Evolutionary conservation across 2,888 invertebrate species (phyloP).

Genomic region (Xestia c-nigrum): DNA sequence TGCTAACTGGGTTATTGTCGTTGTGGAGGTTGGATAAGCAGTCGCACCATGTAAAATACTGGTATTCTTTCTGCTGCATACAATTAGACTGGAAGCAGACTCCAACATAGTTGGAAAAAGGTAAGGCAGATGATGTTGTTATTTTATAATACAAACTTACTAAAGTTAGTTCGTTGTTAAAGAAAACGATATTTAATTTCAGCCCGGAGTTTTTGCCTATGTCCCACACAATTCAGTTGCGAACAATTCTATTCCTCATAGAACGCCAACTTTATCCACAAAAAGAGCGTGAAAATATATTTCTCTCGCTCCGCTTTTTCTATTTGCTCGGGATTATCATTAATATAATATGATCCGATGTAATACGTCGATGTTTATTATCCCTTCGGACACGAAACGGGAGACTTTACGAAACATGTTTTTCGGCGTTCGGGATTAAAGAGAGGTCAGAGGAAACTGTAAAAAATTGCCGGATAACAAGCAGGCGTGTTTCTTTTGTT

Average conservation of each 20-base stretch:
- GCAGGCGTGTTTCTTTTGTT: conserved; percentile 42
- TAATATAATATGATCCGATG: conserved; percentile 40
- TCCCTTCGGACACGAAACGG: conserved; percentile 36
- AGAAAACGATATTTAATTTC: not conserved
- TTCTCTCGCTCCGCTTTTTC: conserved; percentile 32
- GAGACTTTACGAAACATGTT: conserved; percentile 48
- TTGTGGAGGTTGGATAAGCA: too few relatives aligned
- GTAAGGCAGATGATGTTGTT: too few relatives aligned
- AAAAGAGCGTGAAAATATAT: conserved; percentile 36
- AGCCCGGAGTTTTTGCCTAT: not conserved
- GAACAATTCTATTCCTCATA: conserved; percentile 10
- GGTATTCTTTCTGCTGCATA: too few relatives aligned
- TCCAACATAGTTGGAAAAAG: too few relatives aligned
- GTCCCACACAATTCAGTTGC: not conserved
- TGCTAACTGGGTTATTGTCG: too few relatives aligned
- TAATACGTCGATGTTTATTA: conserved; percentile 48
- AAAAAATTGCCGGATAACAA: conserved; percentile 41
- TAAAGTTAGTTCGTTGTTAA: not conserved
- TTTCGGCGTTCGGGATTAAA: conserved; percentile 40
- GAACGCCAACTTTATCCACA: conserved; percentile 1
- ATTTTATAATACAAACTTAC: not conserved
- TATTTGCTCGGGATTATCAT: conserved; percentile 36
- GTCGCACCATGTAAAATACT: too few relatives aligned
- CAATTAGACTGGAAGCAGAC: too few relatives aligned
- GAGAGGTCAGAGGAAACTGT: conserved; percentile 47